phyloP scores from a whole-genome alignment of 2,797 vertebrate species.

The Poecilia wingei region DNA sequence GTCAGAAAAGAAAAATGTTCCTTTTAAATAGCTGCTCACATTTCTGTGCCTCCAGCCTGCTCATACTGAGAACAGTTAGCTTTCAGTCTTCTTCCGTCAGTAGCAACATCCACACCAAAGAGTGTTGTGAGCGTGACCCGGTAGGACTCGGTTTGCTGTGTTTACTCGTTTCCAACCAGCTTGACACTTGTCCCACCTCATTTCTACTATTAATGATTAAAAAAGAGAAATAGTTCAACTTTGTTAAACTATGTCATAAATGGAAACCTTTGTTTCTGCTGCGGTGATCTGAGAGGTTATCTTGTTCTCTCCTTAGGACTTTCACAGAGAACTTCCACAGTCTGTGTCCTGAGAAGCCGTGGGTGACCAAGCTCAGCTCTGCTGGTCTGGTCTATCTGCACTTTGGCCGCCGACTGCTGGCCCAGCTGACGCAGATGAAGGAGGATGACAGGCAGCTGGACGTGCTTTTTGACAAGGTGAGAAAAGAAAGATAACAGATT shows the following conservation, averaged over 20 bases:
- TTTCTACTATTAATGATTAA: background rate
- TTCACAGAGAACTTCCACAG: conserved; percentile 88
- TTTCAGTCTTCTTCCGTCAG: background rate
- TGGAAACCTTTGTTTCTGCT: background rate
- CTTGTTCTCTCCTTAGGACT: conserved; percentile 74
- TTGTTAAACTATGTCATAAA: background rate
- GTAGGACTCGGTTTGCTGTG: background rate
- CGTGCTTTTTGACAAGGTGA: conserved; percentile 89
- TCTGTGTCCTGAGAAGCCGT: conserved; percentile 87
- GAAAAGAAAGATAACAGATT: conserved; percentile 16
- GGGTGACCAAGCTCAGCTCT: conserved; percentile 95
- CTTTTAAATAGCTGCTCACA: background rate
- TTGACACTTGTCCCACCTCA: background rate
- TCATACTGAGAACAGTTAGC: background rate
- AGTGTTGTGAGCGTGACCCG: background rate
- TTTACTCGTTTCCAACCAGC: background rate
- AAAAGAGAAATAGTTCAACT: background rate
- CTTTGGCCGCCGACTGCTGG: conserved; percentile 87
- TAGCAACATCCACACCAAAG: background rate
- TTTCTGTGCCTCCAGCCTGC: background rate
- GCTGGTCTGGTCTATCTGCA: conserved; percentile 92
- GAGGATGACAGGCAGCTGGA: conserved; percentile 81
- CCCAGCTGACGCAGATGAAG: conserved; percentile 79
- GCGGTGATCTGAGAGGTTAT: background rate
- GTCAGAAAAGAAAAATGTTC: background rate